Conservation (phyloP, 1,140 invertebrate species). For the Rhopalosiphum padi region DNA sequence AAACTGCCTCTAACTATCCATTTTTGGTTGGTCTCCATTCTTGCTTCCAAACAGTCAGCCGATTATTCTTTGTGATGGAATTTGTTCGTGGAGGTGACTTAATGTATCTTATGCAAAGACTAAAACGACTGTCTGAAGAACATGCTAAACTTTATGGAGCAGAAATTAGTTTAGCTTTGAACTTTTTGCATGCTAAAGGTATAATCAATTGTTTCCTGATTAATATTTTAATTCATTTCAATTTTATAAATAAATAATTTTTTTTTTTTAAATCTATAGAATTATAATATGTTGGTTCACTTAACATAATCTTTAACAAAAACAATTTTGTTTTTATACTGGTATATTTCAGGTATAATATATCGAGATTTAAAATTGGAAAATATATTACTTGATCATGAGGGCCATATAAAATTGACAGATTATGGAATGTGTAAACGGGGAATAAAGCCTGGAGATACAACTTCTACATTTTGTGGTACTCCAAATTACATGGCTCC, state of each 20-base stretch:
- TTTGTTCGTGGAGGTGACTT: constrained; percentile 98
- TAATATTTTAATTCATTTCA: not conserved
- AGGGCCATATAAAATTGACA: constrained; percentile 98
- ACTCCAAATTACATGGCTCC: constrained; percentile 99
- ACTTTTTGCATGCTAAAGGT: constrained; percentile 98
- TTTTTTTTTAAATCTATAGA: not conserved
- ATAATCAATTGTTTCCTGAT: constrained; percentile 17
- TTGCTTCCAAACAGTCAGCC: constrained; percentile 94
- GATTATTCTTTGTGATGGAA: constrained; percentile 99
- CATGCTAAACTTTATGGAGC: constrained; percentile 93
- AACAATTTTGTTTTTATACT: not conserved
- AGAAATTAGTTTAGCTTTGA: constrained; percentile 96
- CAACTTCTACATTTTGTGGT: constrained; percentile 94
- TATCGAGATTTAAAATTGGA: constrained; percentile 98
- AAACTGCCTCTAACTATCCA: constrained; percentile 99
- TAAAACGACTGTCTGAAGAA: constrained; percentile 91
- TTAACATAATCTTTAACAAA: not conserved
- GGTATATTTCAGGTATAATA: constrained; percentile 80
- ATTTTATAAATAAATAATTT: not conserved
- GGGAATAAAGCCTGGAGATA: constrained; percentile 87
- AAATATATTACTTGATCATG: constrained; percentile 97
- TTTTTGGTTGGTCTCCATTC: constrained; percentile 99
- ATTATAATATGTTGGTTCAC: no score
- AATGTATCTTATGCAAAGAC: constrained; percentile 99
- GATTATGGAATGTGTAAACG: constrained; percentile 99